Conservation (phyloP, 2,888 invertebrate species). For the Apoderus coryli region DNA sequence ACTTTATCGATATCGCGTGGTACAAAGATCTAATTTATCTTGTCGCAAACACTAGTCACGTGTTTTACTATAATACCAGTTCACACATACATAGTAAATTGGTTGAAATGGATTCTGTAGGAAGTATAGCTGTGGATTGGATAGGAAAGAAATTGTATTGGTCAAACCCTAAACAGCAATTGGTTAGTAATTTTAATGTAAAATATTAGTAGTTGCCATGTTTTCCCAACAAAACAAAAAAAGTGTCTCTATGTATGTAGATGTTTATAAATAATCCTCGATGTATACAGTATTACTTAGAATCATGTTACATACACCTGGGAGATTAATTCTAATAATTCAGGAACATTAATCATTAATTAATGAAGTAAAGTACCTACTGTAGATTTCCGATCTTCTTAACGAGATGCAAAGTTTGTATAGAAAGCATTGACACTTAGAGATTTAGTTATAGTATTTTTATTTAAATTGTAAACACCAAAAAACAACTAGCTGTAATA, state of each 20-base stretch:
- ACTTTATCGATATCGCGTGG: conserved; percentile 63
- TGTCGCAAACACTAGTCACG: conserved; percentile 45
- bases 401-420: too few relatives aligned
- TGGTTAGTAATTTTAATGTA: conserved; percentile 51
- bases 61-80: conserved; percentile 57
- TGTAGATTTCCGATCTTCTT: neutral
- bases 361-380: neutral
- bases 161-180: conserved; percentile 72
- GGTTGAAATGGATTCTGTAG: conserved; percentile 53
- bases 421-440: too few relatives aligned
- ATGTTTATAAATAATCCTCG: too few relatives aligned
- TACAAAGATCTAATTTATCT: conserved; percentile 59
- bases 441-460: too few relatives aligned
- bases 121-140: conserved; percentile 80
- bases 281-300: too few relatives aligned
- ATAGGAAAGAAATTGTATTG: conserved; percentile 80
- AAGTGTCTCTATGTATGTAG: too few relatives aligned
- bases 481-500: too few relatives aligned
- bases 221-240: too few relatives aligned
- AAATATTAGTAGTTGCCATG: too few relatives aligned
- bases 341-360: neutral
- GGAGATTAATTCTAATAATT: too few relatives aligned
- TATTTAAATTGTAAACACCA: too few relatives aligned
- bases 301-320: too few relatives aligned
- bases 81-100: conserved; percentile 41